These are phyloP conservation scores for Pagetopsis macropterus DNA, from an alignment of 2,797 vertebrate genomes.

Conservation along the genomic window DNA sequence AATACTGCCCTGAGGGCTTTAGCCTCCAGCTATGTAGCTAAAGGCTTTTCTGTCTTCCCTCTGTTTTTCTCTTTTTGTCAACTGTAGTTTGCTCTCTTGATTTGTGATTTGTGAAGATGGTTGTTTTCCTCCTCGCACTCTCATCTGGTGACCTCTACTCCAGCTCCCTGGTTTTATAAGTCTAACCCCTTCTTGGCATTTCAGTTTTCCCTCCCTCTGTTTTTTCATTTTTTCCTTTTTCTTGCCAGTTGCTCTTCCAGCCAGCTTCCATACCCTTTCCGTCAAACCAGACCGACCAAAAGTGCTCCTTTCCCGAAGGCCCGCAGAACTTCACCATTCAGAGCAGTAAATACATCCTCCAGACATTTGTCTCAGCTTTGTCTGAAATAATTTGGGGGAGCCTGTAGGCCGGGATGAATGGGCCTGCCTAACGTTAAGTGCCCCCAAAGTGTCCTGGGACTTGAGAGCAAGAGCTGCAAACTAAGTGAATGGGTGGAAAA, in stretches of 20 bases:
- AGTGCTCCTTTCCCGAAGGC: conserved; percentile 36
- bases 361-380: conserved; percentile 82
- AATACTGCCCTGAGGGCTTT: conserved; percentile 39
- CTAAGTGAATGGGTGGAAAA: conserved; percentile 3
- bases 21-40: conserved; percentile 34
- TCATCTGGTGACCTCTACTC: conserved; percentile 15
- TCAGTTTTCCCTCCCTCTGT: not conserved
- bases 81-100: conserved; percentile 3
- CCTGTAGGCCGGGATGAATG: conserved; percentile 70
- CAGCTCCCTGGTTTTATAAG: not conserved
- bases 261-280: conserved; percentile 18
- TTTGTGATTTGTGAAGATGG: conserved; percentile 12
- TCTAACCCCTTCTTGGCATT: not conserved
- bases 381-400: conserved; percentile 82
- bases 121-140: not conserved
- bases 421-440: conserved; percentile 78
- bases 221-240: not conserved
- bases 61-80: conserved; percentile 1
- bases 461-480: conserved; percentile 57
- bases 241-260: conserved; percentile 18
- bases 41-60: conserved; percentile 1
- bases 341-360: conserved; percentile 73
- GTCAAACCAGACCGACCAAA: conserved; percentile 47
- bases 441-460: conserved; percentile 77
- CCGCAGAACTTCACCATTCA: conserved; percentile 51